These are phyloP conservation scores for Panulirus ornatus DNA, from an alignment of 1,140 invertebrate genomes.

Conservation along the genomic window DNA sequence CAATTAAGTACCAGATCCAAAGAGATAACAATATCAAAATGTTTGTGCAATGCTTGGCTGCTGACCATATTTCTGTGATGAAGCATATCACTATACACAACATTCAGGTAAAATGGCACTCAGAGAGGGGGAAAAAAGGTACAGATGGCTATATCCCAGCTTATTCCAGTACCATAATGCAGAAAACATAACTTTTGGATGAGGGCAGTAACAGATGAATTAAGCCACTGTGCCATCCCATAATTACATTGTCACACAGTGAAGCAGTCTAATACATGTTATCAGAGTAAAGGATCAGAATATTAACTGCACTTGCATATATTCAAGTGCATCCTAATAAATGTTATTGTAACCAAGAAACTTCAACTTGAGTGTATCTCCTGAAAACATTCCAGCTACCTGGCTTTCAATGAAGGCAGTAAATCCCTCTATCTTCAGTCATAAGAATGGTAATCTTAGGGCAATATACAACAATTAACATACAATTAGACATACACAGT, in stretches of 20 bases:
- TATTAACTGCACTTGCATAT: no score
- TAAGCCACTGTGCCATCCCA: no score
- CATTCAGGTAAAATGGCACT: neutral
- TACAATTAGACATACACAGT: neutral
- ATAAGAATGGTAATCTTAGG: neutral
- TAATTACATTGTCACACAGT: no score
- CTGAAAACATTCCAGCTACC: neutral
- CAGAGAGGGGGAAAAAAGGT: no score
- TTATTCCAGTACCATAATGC: neutral
- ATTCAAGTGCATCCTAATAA: no score
- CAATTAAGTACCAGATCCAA: neutral
- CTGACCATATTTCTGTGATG: no score
- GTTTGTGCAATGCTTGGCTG: no score
- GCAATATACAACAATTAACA: neutral
- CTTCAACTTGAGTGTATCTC: slow-evolving; percentile 9
- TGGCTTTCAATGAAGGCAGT: neutral
- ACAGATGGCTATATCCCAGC: neutral
- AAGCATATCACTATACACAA: neutral
- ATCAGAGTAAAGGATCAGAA: no score
- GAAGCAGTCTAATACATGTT: no score
- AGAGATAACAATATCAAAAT: neutral
- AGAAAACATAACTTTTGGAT: no score
- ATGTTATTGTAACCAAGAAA: no score
- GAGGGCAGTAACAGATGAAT: no score
- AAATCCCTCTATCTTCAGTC: neutral